Conservation (phyloP, 2,888 invertebrate species). For the Acleris cristana region DNA sequence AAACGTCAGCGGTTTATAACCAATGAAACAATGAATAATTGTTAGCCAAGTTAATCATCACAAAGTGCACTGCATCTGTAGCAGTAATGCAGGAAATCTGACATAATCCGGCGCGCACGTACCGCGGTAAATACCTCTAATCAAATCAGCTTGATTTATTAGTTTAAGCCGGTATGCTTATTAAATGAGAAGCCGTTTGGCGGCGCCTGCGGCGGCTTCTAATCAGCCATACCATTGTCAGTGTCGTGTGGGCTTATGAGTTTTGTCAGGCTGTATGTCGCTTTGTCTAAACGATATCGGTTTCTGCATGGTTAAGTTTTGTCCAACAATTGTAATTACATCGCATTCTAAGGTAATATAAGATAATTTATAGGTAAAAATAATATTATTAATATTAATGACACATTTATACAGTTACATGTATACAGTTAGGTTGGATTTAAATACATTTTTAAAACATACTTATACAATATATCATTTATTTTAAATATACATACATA, state of each 20-base stretch:
- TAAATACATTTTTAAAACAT: too few relatives aligned
- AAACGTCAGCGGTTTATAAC: background rate
- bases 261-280: background rate
- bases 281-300: too few relatives aligned
- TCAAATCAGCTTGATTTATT: conserved; percentile 78
- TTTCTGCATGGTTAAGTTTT: too few relatives aligned
- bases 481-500: too few relatives aligned
- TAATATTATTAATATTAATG: too few relatives aligned
- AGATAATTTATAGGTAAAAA: too few relatives aligned
- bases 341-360: too few relatives aligned
- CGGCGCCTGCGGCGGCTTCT: conserved; percentile 41
- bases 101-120: conserved; percentile 54
- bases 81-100: conserved; percentile 50
- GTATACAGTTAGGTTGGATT: too few relatives aligned
- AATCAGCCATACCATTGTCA: conserved; percentile 40
- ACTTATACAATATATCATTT: too few relatives aligned
- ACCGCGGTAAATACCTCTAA: conserved; percentile 63
- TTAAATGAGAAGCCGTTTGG: conserved; percentile 69
- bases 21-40: conserved; percentile 21
- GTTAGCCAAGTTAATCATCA: conserved; percentile 44
- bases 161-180: conserved; percentile 69
- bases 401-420: too few relatives aligned
- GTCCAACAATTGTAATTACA: too few relatives aligned
- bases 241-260: background rate
- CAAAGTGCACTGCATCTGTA: conserved; percentile 42